Conservation (phyloP, 2,888 invertebrate genomes). For the Ophion costatus region DNA sequence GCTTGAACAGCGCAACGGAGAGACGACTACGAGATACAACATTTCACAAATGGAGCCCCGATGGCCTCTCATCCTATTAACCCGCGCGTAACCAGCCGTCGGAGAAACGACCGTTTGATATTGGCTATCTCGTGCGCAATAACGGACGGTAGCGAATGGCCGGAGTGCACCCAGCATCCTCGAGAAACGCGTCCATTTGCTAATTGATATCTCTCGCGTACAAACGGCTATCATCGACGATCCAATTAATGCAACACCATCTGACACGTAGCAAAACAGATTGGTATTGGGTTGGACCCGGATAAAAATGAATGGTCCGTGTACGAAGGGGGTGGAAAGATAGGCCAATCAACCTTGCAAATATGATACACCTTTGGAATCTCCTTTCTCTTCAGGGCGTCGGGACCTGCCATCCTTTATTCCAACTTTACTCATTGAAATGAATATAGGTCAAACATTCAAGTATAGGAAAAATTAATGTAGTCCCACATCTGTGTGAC, state of each 20-base stretch:
- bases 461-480: no score
- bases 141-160: slow-evolving; percentile 10
- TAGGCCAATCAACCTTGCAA: background rate
- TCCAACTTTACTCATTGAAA: no score
- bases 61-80: slow-evolving; percentile 29
- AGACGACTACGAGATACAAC: slow-evolving; percentile 16
- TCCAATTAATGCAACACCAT: slow-evolving; percentile 45
- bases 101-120: slow-evolving; percentile 40
- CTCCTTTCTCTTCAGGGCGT: background rate
- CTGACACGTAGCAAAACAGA: slow-evolving; percentile 19
- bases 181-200: slow-evolving; percentile 28
- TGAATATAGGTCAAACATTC: no score
- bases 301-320: background rate
- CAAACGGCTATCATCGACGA: slow-evolving; percentile 23
- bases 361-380: background rate
- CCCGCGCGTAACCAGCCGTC: slow-evolving; percentile 10
- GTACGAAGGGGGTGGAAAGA: background rate
- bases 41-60: slow-evolving; percentile 32
- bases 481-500: no score
- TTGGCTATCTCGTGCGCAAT: slow-evolving; percentile 29
- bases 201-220: slow-evolving; percentile 44
- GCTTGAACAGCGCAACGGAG: background rate
- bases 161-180: slow-evolving; percentile 1
- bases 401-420: no score
- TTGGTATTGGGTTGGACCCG: background rate